Percentiles rank a stretch among this genome's conserved stretches.
These are phyloP conservation scores for Tetragonisca angustula DNA, from an alignment of 2,888 invertebrate species.

Conservation along the genomic window DNA sequence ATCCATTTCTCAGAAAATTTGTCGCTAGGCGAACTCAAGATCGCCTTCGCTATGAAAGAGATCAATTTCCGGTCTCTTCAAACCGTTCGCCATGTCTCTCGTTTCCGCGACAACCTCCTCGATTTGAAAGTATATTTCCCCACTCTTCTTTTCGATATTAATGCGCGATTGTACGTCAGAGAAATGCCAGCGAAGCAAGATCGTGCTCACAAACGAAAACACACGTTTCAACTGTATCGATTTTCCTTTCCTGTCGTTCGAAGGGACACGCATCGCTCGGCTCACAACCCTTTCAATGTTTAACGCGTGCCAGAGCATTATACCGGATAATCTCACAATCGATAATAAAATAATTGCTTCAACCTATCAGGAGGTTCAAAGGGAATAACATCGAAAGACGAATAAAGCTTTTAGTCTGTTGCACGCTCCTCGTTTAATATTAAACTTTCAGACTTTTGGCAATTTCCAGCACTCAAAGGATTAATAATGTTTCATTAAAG, in stretches of 20 bases:
- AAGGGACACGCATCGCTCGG: background rate
- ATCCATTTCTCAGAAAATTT: constrained; percentile 11
- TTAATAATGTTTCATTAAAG: constrained; percentile 19
- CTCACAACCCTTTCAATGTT: too few species aligned
- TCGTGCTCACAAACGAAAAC: background rate
- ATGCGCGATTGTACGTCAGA: constrained; percentile 11
- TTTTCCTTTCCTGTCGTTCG: background rate
- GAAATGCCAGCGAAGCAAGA: background rate
- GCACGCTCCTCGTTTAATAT: too few species aligned
- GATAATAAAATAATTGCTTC: too few species aligned
- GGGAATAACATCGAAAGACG: too few species aligned
- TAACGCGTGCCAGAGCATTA: too few species aligned
- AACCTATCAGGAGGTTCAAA: too few species aligned
- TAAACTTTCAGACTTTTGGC: too few species aligned
- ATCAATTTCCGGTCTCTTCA: background rate
- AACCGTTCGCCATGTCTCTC: background rate
- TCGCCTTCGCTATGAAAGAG: background rate
- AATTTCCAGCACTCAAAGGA: background rate
- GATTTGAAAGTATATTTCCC: background rate
- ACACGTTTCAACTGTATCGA: constrained; percentile 13
- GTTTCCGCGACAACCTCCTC: background rate
- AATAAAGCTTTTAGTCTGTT: too few species aligned
- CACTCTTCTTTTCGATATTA: background rate
- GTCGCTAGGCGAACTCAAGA: constrained; percentile 14
- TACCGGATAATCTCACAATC: too few species aligned